Evolutionary conservation across 2,113 vertebrate species (phyloP).

Genomic region (Tor tambroides): DNA sequence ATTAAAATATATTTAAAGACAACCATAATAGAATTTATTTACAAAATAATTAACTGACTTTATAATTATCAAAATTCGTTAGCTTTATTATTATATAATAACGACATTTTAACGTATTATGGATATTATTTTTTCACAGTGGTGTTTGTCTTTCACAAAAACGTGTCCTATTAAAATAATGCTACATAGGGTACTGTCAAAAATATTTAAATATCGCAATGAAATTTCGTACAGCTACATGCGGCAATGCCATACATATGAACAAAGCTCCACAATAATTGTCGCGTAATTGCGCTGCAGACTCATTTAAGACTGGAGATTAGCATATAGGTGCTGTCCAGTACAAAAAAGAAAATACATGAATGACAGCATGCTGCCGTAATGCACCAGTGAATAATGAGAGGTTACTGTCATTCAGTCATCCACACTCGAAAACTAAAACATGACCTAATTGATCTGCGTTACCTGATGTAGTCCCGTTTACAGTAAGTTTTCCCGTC

Average conservation of each 20-base stretch:
- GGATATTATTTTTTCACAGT: neutral
- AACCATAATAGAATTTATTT: neutral
- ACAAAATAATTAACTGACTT: neutral
- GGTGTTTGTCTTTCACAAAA: neutral
- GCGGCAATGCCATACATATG: neutral
- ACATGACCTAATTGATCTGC: conserved; percentile 49
- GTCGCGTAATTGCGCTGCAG: conserved; percentile 44
- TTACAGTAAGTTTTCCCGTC: conserved; percentile 99
- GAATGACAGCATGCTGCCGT: conserved; percentile 45
- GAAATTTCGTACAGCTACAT: neutral
- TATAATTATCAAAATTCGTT: neutral
- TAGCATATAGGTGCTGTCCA: conserved; percentile 58
- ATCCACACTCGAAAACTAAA: conserved; percentile 32
- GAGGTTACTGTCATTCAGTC: conserved; percentile 33
- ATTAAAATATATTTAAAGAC: neutral
- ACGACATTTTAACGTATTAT: conserved; percentile 9
- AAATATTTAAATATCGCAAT: neutral
- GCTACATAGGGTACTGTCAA: conserved; percentile 30
- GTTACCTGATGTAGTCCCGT: conserved; percentile 98
- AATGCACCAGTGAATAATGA: conserved; percentile 27
- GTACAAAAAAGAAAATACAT: conserved; percentile 4
- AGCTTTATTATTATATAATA: conserved; percentile 16
- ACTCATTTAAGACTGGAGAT: conserved; percentile 38
- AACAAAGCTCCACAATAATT: conserved; percentile 27
- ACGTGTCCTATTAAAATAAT: neutral